Conservation (phyloP, 2,888 invertebrate genomes). For the Leptodirus hochenwartii region DNA sequence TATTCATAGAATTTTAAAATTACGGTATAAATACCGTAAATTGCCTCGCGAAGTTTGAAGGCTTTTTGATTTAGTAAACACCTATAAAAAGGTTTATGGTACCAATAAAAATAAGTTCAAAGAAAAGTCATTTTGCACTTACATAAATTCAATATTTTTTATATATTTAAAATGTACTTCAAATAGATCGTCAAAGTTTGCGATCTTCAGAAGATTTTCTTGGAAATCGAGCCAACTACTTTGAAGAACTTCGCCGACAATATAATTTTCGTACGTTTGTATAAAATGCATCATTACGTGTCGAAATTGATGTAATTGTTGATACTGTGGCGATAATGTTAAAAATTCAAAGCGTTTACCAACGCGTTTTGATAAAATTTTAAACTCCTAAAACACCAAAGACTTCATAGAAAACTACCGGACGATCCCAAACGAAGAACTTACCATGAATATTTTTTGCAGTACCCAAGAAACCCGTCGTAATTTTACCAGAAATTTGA, state of each 20-base stretch:
- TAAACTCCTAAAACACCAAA: constrained; percentile 32
- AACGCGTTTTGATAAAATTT: constrained; percentile 24
- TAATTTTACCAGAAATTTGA: constrained; percentile 57
- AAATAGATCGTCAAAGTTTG: constrained; percentile 54
- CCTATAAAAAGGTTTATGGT: too few species aligned
- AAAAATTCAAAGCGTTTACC: constrained; percentile 26
- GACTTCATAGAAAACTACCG: neutral
- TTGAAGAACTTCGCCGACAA: constrained; percentile 57
- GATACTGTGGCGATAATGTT: constrained; percentile 45
- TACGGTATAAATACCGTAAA: too few species aligned
- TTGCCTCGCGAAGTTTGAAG: too few species aligned
- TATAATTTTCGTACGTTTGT: constrained; percentile 55
- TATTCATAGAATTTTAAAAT: too few species aligned
- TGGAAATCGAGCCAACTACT: constrained; percentile 59
- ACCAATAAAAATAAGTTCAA: too few species aligned
- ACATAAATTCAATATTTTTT: constrained; percentile 52
- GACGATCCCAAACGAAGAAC: too few species aligned
- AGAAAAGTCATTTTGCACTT: too few species aligned
- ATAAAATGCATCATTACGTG: constrained; percentile 62
- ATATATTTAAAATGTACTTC: constrained; percentile 53
- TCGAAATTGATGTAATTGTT: constrained; percentile 49
- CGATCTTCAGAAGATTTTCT: constrained; percentile 40
- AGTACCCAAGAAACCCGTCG: constrained; percentile 59
- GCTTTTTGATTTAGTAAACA: too few species aligned
- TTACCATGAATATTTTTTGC: constrained; percentile 46